Base-by-base conservation (phyloP, 2,888 invertebrate genomes). In the Trisateles emortualis region DNA sequence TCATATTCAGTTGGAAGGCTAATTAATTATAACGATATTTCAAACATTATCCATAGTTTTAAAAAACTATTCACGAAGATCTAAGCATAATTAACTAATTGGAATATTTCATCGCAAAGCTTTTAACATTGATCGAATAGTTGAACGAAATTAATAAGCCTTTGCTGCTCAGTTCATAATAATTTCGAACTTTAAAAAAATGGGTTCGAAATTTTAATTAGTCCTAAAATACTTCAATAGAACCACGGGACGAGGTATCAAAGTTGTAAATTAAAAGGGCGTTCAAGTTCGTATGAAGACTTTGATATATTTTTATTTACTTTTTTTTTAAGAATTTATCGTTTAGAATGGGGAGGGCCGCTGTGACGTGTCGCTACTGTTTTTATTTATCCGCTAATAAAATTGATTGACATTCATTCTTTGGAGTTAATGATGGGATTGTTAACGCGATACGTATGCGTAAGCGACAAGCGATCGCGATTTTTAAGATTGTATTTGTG, bases 351-450 rank as follows among this genome's bases (percentile, higher is more conserved):
- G 64, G 72, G 71, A 67, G 63, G 72, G 67, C 72, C 73, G 63
- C 69, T 66, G 68, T 71, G 75, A 75, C 73, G 64, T 60, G 70
- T 64, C 59, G 86, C 88, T 86, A 87, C 89, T 79, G 88, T 87
- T 88, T 87, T 86, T 88, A 85, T 87, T 86, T 82, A 83, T 85
- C 85, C 82, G 77, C 80, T 81, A 83, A 86, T 90, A 89, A 90
- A 90, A 84, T 73, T 87, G 86, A 90, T 86, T 88, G 88, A 88
- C 88, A 84, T 86, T 86, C 80, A 87, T 85, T 84, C 78, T 64
- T 79, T 72, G 52, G 64, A 64, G 53, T 79, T 81, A 79, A 82
- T 79, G 78, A 80, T 67, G 64, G 64, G 72, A 68, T 59, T 61
- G 66, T 68, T 72, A 65, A 60, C 53, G 45, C 45, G 59, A 24